phyloP scores from a whole-genome alignment of 2,113 vertebrate species.

The Crotalus horridus region DNA sequence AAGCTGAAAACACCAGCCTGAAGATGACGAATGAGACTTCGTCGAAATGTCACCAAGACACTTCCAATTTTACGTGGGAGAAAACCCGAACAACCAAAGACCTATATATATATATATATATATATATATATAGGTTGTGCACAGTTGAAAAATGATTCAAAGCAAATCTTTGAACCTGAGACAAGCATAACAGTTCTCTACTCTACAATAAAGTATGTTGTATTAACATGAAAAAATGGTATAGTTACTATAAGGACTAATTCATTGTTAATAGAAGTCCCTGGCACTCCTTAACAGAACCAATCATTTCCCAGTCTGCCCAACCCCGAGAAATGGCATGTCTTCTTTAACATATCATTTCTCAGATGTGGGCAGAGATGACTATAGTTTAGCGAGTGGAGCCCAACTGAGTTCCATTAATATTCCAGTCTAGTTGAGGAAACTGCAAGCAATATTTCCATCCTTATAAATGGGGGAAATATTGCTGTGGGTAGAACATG shows the following conservation, averaged over 20 bases:
- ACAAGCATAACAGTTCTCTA: neutral
- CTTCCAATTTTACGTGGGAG: too few species aligned
- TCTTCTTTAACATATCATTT: neutral
- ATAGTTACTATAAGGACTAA: neutral
- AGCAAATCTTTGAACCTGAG: neutral
- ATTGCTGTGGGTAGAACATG: neutral
- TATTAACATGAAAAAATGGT: neutral
- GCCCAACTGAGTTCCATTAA: neutral
- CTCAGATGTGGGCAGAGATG: too few species aligned
- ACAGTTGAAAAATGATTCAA: neutral
- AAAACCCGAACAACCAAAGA: too few species aligned
- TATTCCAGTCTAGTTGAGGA: neutral
- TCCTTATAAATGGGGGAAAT: neutral
- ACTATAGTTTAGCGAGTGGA: neutral
- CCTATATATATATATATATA: too few species aligned
- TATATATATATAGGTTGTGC: too few species aligned
- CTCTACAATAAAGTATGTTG: neutral
- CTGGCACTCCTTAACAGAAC: neutral
- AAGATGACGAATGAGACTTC: too few species aligned
- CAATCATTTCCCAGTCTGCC: neutral
- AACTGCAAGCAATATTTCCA: neutral
- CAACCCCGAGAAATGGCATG: neutral
- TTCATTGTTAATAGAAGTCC: neutral
- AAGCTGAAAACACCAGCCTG: too few species aligned
- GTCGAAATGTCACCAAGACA: too few species aligned